Evolutionary conservation across 2,888 invertebrate genomes (phyloP).

Genomic region (Ichneumoninae sp.): DNA sequence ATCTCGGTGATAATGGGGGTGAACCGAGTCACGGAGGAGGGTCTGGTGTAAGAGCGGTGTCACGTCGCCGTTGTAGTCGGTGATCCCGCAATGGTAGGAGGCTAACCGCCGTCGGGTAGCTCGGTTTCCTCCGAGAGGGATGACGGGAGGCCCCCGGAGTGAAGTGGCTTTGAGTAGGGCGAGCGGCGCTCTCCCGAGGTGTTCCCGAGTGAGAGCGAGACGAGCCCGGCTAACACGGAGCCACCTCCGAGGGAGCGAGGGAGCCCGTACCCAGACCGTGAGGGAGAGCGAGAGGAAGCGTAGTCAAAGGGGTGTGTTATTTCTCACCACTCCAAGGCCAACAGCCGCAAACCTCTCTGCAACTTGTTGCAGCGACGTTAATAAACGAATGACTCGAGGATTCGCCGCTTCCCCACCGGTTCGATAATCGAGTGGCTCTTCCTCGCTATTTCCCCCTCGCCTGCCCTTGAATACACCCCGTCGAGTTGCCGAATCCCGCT

Average conservation of each 20-base stretch:
- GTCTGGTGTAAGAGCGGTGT: slow-evolving; percentile 41
- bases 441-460: slow-evolving; percentile 55
- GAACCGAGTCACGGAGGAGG: slow-evolving; percentile 20
- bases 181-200: slow-evolving; percentile 27
- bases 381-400: slow-evolving; percentile 80
- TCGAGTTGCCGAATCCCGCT: slow-evolving; percentile 42
- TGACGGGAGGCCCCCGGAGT: slow-evolving; percentile 62
- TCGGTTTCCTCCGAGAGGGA: slow-evolving; percentile 71
- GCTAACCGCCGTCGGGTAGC: slow-evolving; percentile 64
- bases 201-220: slow-evolving; percentile 54
- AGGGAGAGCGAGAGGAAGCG: slow-evolving; percentile 68
- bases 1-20: slow-evolving; percentile 56
- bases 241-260: slow-evolving; percentile 35
- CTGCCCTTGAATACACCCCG: slow-evolving; percentile 42
- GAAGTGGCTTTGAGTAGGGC: slow-evolving; percentile 61
- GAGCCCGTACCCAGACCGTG: slow-evolving; percentile 62
- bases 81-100: slow-evolving; percentile 56
- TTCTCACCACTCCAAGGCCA: slow-evolving; percentile 67
- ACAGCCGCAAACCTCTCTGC: slow-evolving; percentile 72
- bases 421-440: slow-evolving; percentile 58
- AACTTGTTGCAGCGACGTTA: slow-evolving; percentile 82
- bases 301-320: slow-evolving; percentile 70
- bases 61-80: slow-evolving; percentile 46
- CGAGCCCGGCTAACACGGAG: slow-evolving; percentile 25
- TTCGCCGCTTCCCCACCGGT: slow-evolving; percentile 45